Conservation (phyloP, 2,888 invertebrate species). For the Crioceris asparagi region DNA sequence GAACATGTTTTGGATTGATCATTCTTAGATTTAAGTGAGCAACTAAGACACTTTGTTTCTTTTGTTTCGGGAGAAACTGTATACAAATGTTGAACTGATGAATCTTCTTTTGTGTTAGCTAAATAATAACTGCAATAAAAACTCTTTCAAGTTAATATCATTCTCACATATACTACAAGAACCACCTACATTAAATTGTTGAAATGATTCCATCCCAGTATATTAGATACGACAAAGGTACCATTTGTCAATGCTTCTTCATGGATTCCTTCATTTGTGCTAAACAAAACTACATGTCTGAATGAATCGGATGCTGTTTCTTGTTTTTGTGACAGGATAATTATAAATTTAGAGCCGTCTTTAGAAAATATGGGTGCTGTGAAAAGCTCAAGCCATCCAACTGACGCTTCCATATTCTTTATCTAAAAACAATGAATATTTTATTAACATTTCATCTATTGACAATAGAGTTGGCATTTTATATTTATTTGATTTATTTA, state of each 20-base stretch:
- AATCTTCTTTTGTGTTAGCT: constrained; percentile 64
- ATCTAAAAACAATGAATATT: too few species aligned
- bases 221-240: constrained; percentile 59
- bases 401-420: constrained; percentile 36
- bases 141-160: neutral
- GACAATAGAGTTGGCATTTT: too few species aligned
- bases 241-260: constrained; percentile 47
- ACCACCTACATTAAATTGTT: constrained; percentile 59
- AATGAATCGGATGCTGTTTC: constrained; percentile 44
- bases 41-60: constrained; percentile 62
- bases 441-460: too few species aligned
- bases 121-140: constrained; percentile 74
- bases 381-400: constrained; percentile 74
- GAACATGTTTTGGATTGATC: constrained; percentile 44
- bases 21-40: constrained; percentile 47
- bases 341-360: constrained; percentile 56
- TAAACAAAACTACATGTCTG: constrained; percentile 53
- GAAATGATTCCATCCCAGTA: constrained; percentile 58
- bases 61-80: constrained; percentile 48
- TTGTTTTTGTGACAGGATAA: constrained; percentile 64
- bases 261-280: constrained; percentile 35
- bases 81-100: constrained; percentile 73
- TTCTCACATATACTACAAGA: too few species aligned
- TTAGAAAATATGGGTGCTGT: constrained; percentile 58
- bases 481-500: neutral